These are phyloP conservation scores for Netelia melanura DNA, from an alignment of 2,888 invertebrate species.

Conservation along the genomic window DNA sequence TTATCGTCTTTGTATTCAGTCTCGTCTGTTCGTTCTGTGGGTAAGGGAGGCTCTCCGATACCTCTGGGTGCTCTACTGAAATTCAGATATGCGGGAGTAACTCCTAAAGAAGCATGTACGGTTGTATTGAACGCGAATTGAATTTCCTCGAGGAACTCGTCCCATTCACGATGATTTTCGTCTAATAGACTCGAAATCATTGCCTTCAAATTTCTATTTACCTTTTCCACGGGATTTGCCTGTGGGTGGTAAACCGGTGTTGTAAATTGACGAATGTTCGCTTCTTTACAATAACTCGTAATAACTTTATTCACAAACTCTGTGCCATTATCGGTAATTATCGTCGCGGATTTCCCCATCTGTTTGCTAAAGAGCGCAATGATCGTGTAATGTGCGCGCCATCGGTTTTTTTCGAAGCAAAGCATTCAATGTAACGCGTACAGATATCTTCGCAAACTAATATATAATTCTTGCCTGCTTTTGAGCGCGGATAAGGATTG, in stretches of 20 bases:
- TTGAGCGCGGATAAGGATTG: constrained; percentile 36
- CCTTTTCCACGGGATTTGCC: constrained; percentile 36
- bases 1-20: neutral
- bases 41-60: neutral
- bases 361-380: constrained; percentile 7
- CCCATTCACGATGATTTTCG: constrained; percentile 44
- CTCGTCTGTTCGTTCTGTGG: neutral
- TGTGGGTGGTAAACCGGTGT: constrained; percentile 47
- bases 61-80: constrained; percentile 17
- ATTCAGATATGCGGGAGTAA: constrained; percentile 13
- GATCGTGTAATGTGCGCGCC: neutral
- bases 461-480: constrained; percentile 33
- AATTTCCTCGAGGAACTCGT: constrained; percentile 20
- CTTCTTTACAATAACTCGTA: neutral
- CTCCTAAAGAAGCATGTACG: constrained; percentile 28
- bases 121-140: constrained; percentile 54
- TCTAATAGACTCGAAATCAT: constrained; percentile 43
- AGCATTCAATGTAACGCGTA: constrained; percentile 34
- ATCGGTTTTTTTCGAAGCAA: constrained; percentile 22
- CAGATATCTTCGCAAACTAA: constrained; percentile 24
- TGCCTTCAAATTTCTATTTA: constrained; percentile 41
- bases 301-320: constrained; percentile 24
- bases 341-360: constrained; percentile 20
- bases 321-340: constrained; percentile 40
- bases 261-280: constrained; percentile 12